A percentile compares a stretch with the other conserved stretches of the same genome.
Conservation (phyloP, 1,140 invertebrate genomes). For the Drosophila bifasciata region DNA sequence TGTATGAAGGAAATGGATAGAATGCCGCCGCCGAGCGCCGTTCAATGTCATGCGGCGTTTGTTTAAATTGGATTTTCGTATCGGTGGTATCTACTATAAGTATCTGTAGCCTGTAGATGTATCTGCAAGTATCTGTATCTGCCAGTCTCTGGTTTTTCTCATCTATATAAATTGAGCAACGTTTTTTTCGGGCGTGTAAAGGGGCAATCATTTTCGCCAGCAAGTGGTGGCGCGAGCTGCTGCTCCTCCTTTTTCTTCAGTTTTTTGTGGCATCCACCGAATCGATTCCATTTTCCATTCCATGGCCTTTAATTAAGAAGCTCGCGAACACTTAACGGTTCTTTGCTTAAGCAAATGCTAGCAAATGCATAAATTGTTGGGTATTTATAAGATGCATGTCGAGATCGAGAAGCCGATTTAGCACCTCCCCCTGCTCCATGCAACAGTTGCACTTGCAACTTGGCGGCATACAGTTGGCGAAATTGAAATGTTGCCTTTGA, state of each 20-base stretch:
- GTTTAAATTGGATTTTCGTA: slow-evolving; percentile 56
- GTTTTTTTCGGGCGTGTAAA: slow-evolving; percentile 57
- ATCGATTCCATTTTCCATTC: slow-evolving; percentile 14
- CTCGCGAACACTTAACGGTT: slow-evolving; percentile 73
- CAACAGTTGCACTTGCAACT: slow-evolving; percentile 37
- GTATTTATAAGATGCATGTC: slow-evolving; percentile 74
- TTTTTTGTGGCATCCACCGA: slow-evolving; percentile 17
- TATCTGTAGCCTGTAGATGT: background rate
- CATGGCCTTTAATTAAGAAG: slow-evolving; percentile 64
- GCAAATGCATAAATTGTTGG: slow-evolving; percentile 69
- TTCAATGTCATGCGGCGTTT: slow-evolving; percentile 69
- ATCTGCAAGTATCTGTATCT: slow-evolving; percentile 22
- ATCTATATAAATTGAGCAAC: slow-evolving; percentile 60
- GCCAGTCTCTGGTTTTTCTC: slow-evolving; percentile 19
- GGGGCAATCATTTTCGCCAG: slow-evolving; percentile 16
- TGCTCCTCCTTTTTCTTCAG: too few species aligned
- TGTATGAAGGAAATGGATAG: slow-evolving; percentile 69
- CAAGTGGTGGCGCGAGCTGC: too few species aligned
- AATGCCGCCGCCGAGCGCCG: slow-evolving; percentile 43
- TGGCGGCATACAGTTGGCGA: slow-evolving; percentile 41
- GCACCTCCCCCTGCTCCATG: slow-evolving; percentile 4
- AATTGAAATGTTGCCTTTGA: slow-evolving; percentile 42
- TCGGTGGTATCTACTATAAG: slow-evolving; percentile 17
- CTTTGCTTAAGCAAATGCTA: slow-evolving; percentile 67
- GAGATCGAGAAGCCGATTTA: slow-evolving; percentile 65